Percentiles rank a stretch among this genome's conserved stretches.
These are phyloP conservation scores for Glossophaga mutica DNA, from an alignment of 2,797 vertebrate genomes.

Conservation along the genomic window DNA sequence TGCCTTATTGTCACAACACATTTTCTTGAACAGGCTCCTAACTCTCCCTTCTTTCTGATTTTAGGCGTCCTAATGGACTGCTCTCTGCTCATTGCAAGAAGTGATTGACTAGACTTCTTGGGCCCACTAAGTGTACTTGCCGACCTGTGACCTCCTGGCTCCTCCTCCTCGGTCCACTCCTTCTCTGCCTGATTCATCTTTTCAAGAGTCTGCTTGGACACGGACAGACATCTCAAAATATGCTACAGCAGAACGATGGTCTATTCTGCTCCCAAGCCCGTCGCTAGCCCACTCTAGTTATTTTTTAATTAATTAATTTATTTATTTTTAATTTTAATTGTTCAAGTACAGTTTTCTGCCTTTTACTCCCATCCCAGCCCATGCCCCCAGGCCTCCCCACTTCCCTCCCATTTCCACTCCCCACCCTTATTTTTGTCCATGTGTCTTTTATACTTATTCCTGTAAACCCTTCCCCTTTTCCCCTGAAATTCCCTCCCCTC, in stretches of 20 bases:
- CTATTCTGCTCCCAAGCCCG: not conserved
- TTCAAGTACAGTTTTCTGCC: too few relatives aligned
- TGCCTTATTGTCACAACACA: not conserved
- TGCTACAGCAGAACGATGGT: not conserved
- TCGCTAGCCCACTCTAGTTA: not conserved
- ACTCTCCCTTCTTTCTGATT: not conserved
- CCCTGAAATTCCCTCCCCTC: too few relatives aligned
- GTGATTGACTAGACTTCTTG: not conserved
- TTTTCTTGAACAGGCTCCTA: not conserved
- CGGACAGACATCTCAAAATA: not conserved
- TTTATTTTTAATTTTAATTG: too few relatives aligned
- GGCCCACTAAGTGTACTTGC: fast-evolving
- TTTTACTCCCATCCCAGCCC: too few relatives aligned
- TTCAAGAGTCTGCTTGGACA: not conserved
- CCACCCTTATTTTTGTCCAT: too few relatives aligned
- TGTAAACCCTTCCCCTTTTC: too few relatives aligned
- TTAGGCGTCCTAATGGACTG: not conserved
- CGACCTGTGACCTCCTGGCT: not conserved
- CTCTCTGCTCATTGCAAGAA: not conserved
- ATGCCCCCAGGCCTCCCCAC: too few relatives aligned
- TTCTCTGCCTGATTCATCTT: not conserved
- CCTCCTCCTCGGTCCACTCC: not conserved
- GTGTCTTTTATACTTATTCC: too few relatives aligned
- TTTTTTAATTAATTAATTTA: too few relatives aligned
- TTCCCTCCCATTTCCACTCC: too few relatives aligned